Percentiles rank a stretch among this genome's conserved stretches.
Conservation (phyloP, 1,140 invertebrate species). For the Drosophila navojoa region DNA sequence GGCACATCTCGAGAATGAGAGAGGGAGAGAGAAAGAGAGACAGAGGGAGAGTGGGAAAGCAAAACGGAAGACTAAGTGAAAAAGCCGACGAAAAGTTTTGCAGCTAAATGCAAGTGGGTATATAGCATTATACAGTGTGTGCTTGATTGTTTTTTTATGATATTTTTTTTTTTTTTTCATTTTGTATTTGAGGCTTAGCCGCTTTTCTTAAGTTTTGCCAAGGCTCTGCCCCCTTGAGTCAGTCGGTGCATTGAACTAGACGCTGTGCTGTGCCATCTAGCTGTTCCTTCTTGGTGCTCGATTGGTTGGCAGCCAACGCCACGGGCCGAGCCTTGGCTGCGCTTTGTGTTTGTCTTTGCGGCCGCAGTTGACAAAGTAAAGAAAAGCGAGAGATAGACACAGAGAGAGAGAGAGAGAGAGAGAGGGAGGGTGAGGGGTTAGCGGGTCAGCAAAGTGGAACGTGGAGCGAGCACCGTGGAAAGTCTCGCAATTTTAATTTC, state of each 20-base stretch:
- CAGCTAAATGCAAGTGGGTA: slow-evolving; percentile 54
- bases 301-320: slow-evolving; percentile 68
- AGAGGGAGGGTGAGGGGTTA: neutral
- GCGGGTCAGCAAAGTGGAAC: slow-evolving; percentile 14
- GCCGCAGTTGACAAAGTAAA: neutral
- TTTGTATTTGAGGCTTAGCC: slow-evolving; percentile 54
- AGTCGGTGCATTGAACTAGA: slow-evolving; percentile 67
- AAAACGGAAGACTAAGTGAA: slow-evolving; percentile 44
- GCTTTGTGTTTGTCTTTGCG: slow-evolving; percentile 51
- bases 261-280: slow-evolving; percentile 7
- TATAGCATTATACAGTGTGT: slow-evolving; percentile 61
- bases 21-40: neutral
- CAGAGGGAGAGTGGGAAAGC: neutral
- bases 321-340: slow-evolving; percentile 31
- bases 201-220: slow-evolving; percentile 72
- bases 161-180: neutral
- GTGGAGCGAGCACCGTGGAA: slow-evolving; percentile 33
- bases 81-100: slow-evolving; percentile 61
- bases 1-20: neutral
- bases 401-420: neutral
- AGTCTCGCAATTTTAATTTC: slow-evolving; percentile 68
- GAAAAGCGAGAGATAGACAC: neutral
- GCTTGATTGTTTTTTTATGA: slow-evolving; percentile 16
- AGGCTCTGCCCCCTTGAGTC: slow-evolving; percentile 31
- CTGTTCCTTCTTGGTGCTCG: slow-evolving; percentile 32